phyloP scores from a whole-genome alignment of 2,113 vertebrate genomes.

The Hypocryptadius cinnamomeus region DNA sequence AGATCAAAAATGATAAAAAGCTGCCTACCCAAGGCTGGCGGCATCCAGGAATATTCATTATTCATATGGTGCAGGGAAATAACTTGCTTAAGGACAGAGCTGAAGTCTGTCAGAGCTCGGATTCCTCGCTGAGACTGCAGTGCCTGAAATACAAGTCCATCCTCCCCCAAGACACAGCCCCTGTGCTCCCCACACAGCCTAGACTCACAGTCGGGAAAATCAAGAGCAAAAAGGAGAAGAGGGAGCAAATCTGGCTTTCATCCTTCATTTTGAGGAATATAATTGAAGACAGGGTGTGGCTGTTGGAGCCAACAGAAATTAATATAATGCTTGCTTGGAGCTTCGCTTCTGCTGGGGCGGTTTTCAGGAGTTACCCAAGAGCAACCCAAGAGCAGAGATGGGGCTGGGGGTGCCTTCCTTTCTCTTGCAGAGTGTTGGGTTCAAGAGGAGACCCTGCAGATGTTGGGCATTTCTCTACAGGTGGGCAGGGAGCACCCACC shows the following conservation, averaged over 20 bases:
- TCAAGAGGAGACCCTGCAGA: not conserved
- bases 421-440: not conserved
- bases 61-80: not conserved
- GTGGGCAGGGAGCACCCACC: not conserved
- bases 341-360: not conserved
- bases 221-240: not conserved
- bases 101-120: not conserved
- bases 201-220: not conserved
- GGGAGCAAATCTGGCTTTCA: conserved; percentile 33
- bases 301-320: conserved; percentile 19
- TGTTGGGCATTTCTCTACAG: rapidly evolving
- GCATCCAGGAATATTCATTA: not conserved
- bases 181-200: not conserved
- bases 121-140: not conserved
- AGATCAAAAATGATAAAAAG: conserved; percentile 28
- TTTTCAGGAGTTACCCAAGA: not conserved
- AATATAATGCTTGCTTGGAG: conserved; percentile 16
- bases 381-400: not conserved
- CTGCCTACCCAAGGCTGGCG: not conserved
- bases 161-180: not conserved
- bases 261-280: conserved; percentile 19
- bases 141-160: conserved; percentile 24
- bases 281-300: conserved; percentile 45
- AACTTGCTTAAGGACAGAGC: not conserved
- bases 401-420: not conserved